Base-by-base conservation (phyloP, 2,113 vertebrate genomes). In the Lepisosteus oculatus region DNA sequence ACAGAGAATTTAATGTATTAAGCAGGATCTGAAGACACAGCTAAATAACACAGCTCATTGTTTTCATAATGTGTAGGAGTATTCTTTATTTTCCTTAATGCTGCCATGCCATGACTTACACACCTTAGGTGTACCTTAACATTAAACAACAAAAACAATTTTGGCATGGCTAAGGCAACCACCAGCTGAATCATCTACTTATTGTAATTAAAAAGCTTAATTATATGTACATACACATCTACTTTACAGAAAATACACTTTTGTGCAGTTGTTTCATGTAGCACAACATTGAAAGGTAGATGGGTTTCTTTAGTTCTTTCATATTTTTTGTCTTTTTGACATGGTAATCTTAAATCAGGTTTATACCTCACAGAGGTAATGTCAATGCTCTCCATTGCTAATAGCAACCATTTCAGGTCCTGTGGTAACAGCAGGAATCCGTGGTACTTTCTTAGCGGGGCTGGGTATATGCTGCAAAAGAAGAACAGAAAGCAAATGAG, bases 361-460 rank as follows among this genome's bases (percentile, higher is more conserved):
- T 72, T 78, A 72, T 74, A 85, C 83, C 86, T 89, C 88, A 87
- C 68, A 81, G 84, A 89, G 87, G 86, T 78, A 82, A 78, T 65
- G 2, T 89, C 76, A 93, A 74, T 89, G 91, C 47, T 91, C 89
- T 81, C 94, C 96, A 43, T 96, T 97, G 80, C 88, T 94, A 77
- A 95, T 72, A 77, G 90, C 84, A 72, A 94, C 85, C n/a, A 87
- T 80, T 76, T 93, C 93, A 0, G 92, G 74, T 61, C 88, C 88
- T 62, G 90, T 79, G 17, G 85, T 17, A 69, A 78, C 83, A 56
- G 90, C 85, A 54, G 97, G 97, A 76, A 99, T 95, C 80, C 96
- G 94, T 78, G 95, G 95, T 90, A 98, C 93, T 89, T 98, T 99
- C 92, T 99, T 99, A 74, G 91, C 94, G 65, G 96, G 97, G 84